Conservation (phyloP, 1,140 invertebrate species). For the Rhagoletis zephyria region DNA sequence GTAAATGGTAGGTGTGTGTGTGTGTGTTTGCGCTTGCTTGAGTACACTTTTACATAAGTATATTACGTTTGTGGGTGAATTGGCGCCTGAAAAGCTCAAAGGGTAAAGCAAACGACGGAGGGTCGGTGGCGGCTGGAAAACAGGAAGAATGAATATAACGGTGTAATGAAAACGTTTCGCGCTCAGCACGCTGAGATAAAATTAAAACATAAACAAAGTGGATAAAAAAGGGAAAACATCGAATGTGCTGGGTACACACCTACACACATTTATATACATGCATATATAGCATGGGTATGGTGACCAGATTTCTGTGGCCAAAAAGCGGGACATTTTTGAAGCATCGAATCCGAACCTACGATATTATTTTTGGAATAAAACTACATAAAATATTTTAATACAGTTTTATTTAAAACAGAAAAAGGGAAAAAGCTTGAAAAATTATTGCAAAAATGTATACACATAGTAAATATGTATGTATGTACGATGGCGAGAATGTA, state of each 20-base stretch:
- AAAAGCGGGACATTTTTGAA: too few relatives aligned
- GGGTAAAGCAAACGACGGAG: not conserved
- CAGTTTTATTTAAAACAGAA: constrained; percentile 5
- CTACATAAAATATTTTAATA: not conserved
- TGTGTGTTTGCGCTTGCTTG: not conserved
- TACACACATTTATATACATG: not conserved
- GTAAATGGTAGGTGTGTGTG: constrained; percentile 25
- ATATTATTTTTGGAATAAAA: too few relatives aligned
- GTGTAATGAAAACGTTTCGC: not conserved
- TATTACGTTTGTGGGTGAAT: not conserved
- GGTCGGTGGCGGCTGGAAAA: not conserved
- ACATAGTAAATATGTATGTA: too few relatives aligned
- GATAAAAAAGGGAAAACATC: not conserved
- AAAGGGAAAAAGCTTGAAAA: not conserved
- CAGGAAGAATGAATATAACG: not conserved
- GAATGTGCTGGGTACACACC: not conserved
- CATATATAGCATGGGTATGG: too few relatives aligned
- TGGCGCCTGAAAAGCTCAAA: constrained; percentile 39
- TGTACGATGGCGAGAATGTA: too few relatives aligned
- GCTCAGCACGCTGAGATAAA: constrained; percentile 11
- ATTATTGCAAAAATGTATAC: not conserved
- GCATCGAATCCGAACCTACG: too few relatives aligned
- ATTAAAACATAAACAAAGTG: constrained; percentile 46
- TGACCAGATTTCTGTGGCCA: too few relatives aligned
- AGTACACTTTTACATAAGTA: not conserved